phyloP scores from a whole-genome alignment of 2,113 vertebrate genomes.

The Suncus etruscus region DNA sequence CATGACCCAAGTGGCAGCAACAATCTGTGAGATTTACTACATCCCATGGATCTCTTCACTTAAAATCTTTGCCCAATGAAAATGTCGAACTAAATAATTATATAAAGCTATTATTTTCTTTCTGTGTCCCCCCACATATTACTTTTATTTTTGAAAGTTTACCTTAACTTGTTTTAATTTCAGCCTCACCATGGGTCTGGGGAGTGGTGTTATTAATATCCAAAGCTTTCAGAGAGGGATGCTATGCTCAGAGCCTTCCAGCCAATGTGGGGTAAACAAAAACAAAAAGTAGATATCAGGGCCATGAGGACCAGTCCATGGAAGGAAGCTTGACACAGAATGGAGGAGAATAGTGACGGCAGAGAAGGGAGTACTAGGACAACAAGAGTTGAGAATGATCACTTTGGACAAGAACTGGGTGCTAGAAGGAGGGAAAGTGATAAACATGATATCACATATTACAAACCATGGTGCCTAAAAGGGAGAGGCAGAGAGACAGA shows the following conservation, averaged over 20 bases:
- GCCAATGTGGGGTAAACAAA: not conserved
- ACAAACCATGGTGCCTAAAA: no score
- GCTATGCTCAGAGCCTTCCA: slow-evolving; percentile 7
- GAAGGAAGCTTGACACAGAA: no score
- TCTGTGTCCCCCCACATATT: not conserved
- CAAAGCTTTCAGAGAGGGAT: not conserved
- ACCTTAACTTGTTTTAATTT: slow-evolving; percentile 59
- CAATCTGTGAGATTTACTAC: slow-evolving; percentile 47
- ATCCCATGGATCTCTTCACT: slow-evolving; percentile 31
- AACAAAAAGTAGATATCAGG: no score
- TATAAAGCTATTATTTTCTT: slow-evolving; percentile 47
- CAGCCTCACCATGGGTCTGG: slow-evolving; percentile 14
- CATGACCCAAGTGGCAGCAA: not conserved
- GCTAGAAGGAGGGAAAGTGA: no score
- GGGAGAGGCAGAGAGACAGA: no score
- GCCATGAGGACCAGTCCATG: no score
- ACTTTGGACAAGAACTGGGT: no score
- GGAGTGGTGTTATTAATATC: not conserved
- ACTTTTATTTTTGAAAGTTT: slow-evolving; percentile 10
- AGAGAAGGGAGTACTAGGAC: no score
- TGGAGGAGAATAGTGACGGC: no score
- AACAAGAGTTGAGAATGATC: no score
- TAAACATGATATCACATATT: no score
- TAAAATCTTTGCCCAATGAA: slow-evolving; percentile 66
- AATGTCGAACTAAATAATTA: slow-evolving; percentile 45